Conservation (phyloP, 1,140 invertebrate genomes). For the Drosophila dunni region DNA sequence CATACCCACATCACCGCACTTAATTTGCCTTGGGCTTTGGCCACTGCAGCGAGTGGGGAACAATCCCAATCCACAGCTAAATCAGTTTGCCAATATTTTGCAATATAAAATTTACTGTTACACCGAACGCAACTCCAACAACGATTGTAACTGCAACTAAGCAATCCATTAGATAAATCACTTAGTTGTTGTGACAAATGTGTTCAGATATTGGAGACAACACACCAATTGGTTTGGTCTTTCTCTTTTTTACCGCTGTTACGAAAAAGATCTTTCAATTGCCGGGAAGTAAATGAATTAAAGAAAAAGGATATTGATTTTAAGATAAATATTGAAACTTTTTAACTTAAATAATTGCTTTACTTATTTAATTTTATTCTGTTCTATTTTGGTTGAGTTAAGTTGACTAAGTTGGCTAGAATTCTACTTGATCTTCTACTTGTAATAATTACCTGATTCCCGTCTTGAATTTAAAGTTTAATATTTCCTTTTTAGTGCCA, state of each 20-base stretch:
- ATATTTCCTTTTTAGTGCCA: no score
- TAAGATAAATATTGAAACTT: no score
- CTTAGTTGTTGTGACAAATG: conserved; percentile 43
- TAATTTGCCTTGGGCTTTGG: conserved; percentile 45
- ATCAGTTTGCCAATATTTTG: conserved; percentile 47
- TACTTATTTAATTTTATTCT: no score
- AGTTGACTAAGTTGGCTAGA: no score
- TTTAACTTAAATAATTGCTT: no score
- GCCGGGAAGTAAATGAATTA: no score
- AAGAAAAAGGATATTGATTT: neutral
- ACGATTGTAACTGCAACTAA: conserved; percentile 1
- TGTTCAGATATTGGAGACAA: conserved; percentile 30
- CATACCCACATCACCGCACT: conserved; percentile 50
- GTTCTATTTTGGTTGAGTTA: no score
- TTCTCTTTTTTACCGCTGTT: neutral
- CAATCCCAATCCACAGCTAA: conserved; percentile 10
- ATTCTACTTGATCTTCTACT: no score
- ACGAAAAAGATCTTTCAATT: neutral
- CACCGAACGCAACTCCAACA: conserved; percentile 16
- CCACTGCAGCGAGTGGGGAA: neutral
- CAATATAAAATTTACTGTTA: conserved; percentile 42
- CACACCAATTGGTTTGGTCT: neutral
- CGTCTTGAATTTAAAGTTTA: no score
- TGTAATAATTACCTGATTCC: no score
- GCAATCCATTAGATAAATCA: conserved; percentile 53